Evolutionary conservation across 2,888 invertebrate genomes (phyloP).

Genomic region (Gymnosoma rotundatum): DNA sequence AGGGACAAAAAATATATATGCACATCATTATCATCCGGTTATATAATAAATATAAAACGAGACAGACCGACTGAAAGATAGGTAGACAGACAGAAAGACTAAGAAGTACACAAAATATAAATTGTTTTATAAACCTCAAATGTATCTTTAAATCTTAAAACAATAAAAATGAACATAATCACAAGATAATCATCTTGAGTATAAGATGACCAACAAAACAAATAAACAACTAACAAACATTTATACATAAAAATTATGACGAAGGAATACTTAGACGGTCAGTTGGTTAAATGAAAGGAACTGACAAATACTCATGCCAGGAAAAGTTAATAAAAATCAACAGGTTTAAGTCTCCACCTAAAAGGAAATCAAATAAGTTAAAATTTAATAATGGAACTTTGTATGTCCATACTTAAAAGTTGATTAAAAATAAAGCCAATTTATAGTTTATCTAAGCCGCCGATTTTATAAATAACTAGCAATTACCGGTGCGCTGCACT

Average conservation of each 20-base stretch:
- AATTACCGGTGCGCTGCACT: too few species aligned
- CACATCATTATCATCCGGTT: slow-evolving; percentile 41
- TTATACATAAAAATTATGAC: slow-evolving; percentile 3
- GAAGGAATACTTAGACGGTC: slow-evolving; percentile 4
- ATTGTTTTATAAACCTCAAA: slow-evolving; percentile 52
- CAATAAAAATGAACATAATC: slow-evolving; percentile 68
- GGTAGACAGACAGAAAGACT: slow-evolving; percentile 1
- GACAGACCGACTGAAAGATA: slow-evolving; percentile 34
- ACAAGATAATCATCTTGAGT: slow-evolving; percentile 67
- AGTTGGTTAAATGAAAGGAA: slow-evolving; percentile 11
- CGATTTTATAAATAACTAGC: too few species aligned
- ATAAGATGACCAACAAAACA: slow-evolving; percentile 60
- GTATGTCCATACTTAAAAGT: too few species aligned
- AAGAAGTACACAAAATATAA: slow-evolving; percentile 14
- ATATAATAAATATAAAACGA: slow-evolving; percentile 40
- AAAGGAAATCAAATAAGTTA: not conserved
- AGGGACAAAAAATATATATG: slow-evolving; percentile 10
- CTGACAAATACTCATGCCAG: slow-evolving; percentile 15
- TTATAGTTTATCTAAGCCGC: too few species aligned
- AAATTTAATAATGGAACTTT: not conserved
- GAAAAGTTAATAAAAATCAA: slow-evolving; percentile 27
- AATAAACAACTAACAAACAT: slow-evolving; percentile 24
- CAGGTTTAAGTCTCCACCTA: slow-evolving; percentile 51
- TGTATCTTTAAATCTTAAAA: slow-evolving; percentile 67
- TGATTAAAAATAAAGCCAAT: too few species aligned